phyloP scores from a whole-genome alignment of 2,888 invertebrate species.

The Sinelater perroti region DNA sequence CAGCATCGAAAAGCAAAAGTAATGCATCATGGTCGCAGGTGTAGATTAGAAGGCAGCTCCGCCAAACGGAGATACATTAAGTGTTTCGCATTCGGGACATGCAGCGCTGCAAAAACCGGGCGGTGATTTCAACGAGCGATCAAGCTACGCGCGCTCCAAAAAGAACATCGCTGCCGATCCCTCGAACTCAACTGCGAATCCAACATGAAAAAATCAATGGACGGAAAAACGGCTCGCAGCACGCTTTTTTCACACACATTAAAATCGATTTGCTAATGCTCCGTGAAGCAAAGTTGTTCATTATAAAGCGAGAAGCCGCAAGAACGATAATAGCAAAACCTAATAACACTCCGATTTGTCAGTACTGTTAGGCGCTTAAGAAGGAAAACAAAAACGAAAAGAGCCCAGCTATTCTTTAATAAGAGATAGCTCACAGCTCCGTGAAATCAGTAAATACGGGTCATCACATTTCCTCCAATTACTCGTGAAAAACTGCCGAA shows the following conservation, averaged over 20 bases:
- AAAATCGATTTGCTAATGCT: conserved; percentile 11
- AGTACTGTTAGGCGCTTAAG: conserved; percentile 25
- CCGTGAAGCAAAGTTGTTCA: conserved; percentile 15
- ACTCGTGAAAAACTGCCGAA: conserved; percentile 19
- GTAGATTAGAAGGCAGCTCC: conserved; percentile 8
- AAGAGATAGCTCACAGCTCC: conserved; percentile 21
- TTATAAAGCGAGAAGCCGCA: conserved; percentile 14
- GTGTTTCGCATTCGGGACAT: too few relatives aligned
- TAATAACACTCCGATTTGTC: conserved; percentile 23
- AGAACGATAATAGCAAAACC: conserved; percentile 24
- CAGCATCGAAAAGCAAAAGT: conserved; percentile 35
- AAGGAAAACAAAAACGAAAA: conserved; percentile 22
- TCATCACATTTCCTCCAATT: conserved; percentile 23
- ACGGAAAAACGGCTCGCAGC: too few relatives aligned
- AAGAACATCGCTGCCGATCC: too few relatives aligned
- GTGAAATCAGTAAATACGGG: conserved; percentile 29
- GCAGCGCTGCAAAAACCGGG: too few relatives aligned
- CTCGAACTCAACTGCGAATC: neutral
- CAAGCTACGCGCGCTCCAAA: too few relatives aligned
- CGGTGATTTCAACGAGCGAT: too few relatives aligned
- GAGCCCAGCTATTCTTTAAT: conserved; percentile 19
- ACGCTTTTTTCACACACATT: conserved; percentile 6
- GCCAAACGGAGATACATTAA: too few relatives aligned
- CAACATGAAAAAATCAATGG: too few relatives aligned
- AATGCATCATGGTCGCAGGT: conserved; percentile 27